Evolutionary conservation across 2,113 vertebrate genomes (phyloP).

Genomic region (Gobius niger): DNA sequence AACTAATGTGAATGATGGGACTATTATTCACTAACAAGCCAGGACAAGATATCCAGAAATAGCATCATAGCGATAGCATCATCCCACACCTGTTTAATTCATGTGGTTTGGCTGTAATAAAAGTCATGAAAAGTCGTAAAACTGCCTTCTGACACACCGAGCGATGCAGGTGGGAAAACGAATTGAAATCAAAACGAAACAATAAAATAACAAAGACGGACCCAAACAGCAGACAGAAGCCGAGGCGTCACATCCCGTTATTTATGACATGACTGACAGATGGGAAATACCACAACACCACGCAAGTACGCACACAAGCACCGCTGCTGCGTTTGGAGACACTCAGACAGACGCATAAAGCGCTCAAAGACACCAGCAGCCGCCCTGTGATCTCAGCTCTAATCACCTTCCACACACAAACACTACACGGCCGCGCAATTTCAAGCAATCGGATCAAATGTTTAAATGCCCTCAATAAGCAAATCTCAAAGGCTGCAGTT

Average conservation of each 20-base stretch:
- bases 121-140: slow-evolving; percentile 4
- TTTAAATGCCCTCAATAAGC: no score
- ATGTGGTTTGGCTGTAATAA: slow-evolving; percentile 1
- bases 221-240: slow-evolving; percentile 31
- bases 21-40: neutral
- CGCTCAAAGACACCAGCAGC: slow-evolving; percentile 24
- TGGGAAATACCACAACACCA: slow-evolving; percentile 74
- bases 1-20: neutral
- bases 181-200: slow-evolving; percentile 7
- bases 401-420: slow-evolving; percentile 1
- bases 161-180: slow-evolving; percentile 9
- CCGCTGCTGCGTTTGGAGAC: slow-evolving; percentile 30
- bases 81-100: slow-evolving; percentile 5
- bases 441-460: no score
- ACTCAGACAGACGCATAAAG: slow-evolving; percentile 20
- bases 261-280: slow-evolving; percentile 67
- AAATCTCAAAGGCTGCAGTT: no score
- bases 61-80: neutral
- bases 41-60: slow-evolving; percentile 2
- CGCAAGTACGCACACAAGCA: slow-evolving; percentile 49
- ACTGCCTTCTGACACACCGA: neutral
- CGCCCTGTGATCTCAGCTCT: slow-evolving; percentile 25
- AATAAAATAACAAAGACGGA: slow-evolving; percentile 5
- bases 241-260: slow-evolving; percentile 39
- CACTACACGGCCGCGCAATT: neutral